Conservation (phyloP, 1,140 invertebrate genomes). For the Aphelinus atriplicis region DNA sequence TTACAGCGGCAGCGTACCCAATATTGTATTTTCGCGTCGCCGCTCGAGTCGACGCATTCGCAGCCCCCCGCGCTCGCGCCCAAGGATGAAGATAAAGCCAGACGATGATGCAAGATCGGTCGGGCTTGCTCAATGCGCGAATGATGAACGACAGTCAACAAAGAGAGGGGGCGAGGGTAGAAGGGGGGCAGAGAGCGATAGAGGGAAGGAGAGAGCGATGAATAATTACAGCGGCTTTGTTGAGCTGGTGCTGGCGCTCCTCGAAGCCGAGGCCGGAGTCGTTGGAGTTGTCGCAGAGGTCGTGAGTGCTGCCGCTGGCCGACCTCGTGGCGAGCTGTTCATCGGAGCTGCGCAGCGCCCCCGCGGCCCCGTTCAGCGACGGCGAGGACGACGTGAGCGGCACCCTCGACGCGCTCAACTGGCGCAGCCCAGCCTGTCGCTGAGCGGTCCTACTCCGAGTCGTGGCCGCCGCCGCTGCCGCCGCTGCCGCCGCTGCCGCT, state of each 20-base stretch:
- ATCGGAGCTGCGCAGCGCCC: slow-evolving; percentile 16
- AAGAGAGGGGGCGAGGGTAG: too few relatives aligned
- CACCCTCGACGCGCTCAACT: slow-evolving; percentile 4
- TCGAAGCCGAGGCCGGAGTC: slow-evolving; percentile 85
- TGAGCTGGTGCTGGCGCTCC: slow-evolving; percentile 62
- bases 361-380: not conserved
- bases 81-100: too few relatives aligned
- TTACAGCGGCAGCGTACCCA: too few relatives aligned
- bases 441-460: slow-evolving; percentile 35
- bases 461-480: not conserved
- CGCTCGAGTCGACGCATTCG: too few relatives aligned
- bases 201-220: not conserved
- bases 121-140: too few relatives aligned
- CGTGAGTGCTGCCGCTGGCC: slow-evolving; percentile 50
- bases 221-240: slow-evolving; percentile 47
- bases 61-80: too few relatives aligned
- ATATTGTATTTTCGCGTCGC: too few relatives aligned
- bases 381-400: not conserved
- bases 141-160: too few relatives aligned
- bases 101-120: too few relatives aligned
- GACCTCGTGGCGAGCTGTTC: slow-evolving; percentile 43
- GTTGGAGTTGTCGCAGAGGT: slow-evolving; percentile 82
- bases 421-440: slow-evolving; percentile 8
- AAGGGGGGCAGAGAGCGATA: too few relatives aligned
- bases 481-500: not conserved